A percentile compares a stretch with the other conserved stretches of the same genome.
phyloP scores from a whole-genome alignment of 92 coral and sea anemone species.

The Umimayanthus chanpuru region DNA sequence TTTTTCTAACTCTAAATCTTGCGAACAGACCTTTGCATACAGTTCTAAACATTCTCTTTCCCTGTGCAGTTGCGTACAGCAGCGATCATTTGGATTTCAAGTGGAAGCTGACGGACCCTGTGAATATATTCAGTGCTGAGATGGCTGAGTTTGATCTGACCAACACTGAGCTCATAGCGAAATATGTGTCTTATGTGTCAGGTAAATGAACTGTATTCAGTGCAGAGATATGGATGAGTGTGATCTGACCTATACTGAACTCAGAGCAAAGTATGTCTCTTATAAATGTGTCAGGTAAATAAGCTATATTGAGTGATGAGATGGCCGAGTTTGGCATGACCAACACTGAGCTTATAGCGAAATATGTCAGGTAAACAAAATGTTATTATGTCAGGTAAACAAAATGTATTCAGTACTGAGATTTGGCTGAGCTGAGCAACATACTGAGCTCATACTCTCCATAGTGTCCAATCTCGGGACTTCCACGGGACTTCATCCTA shows the following conservation, averaged over 20 bases:
- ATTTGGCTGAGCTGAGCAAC: conserved; percentile 89
- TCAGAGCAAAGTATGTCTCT: conserved; percentile 65
- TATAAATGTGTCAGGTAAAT: conserved; percentile 92
- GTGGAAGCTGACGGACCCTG: conserved; percentile 81
- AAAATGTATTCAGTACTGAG: conserved; percentile 69
- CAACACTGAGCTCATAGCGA: conserved; percentile 61
- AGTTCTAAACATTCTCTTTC: not conserved
- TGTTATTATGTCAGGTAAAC: too few species aligned
- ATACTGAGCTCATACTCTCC: conserved; percentile 63
- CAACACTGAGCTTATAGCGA: not conserved
- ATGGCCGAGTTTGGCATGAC: too few species aligned
- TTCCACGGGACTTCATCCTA: too few species aligned
- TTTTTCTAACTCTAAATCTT: too few species aligned
- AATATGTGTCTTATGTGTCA: conserved; percentile 85
- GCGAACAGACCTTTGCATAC: not conserved
- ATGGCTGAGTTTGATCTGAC: conserved; percentile 96
- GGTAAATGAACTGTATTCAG: conserved; percentile 78
- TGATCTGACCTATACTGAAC: conserved; percentile 76
- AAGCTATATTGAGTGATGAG: too few species aligned
- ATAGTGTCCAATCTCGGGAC: conserved; percentile 58
- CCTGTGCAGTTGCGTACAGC: conserved; percentile 78
- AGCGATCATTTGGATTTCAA: conserved; percentile 82
- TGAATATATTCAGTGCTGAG: conserved; percentile 81
- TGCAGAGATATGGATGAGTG: conserved; percentile 90
- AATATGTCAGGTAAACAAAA: too few species aligned